Evolutionary conservation across 2,797 vertebrate species (phyloP), one percentile per base, ranked within the genome.

Genomic region (Pseudomugil gertrudae): DNA sequence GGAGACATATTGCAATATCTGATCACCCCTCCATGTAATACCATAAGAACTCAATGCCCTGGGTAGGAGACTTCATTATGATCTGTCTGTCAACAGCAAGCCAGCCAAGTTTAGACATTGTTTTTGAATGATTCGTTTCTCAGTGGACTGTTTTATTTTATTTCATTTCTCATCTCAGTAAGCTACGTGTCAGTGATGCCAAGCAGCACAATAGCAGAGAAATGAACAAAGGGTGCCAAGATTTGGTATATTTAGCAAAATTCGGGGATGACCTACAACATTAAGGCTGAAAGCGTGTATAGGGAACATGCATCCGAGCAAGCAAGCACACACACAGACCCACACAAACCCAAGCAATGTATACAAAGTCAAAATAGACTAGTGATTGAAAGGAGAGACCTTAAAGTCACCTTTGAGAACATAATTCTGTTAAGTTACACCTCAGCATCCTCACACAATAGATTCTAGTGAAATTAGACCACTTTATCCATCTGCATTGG

Each of bases 101-200:
- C 54, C 73, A 36, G 87, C 86, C 84, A 83, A 87, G 85, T 88
- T 87, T 81, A 85, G 75, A 84, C 30, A 66, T 79, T 77, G 51
- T 69, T 82, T 80, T 78, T 13, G 21, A 70, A 83, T 83, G 85
- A 86, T 76, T 87, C 80, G 78, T 71, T 80, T 81, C 78, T 83
- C 57, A 69, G 65, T 67, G 69, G 59, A 52, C 57, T 58, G 38
- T 51, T 71, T 73, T 43, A 74, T 52, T 66, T 68, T 50, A 19
- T 43, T 74, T 69, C 35, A 26, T 17, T 51, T 58, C 55, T 58
- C 80, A 61, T 72, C 65, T 72, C 8, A 14, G 47, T 64, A 74
- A 81, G 72, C 69, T 58, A 77, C 63, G 17, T 77, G 81, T 81
- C 84, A 81, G 67, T 85, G 61, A 81, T 61, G 50, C 73, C 32